Conservation (phyloP, 2,797 vertebrate genomes). For the Erethizon dorsatum region DNA sequence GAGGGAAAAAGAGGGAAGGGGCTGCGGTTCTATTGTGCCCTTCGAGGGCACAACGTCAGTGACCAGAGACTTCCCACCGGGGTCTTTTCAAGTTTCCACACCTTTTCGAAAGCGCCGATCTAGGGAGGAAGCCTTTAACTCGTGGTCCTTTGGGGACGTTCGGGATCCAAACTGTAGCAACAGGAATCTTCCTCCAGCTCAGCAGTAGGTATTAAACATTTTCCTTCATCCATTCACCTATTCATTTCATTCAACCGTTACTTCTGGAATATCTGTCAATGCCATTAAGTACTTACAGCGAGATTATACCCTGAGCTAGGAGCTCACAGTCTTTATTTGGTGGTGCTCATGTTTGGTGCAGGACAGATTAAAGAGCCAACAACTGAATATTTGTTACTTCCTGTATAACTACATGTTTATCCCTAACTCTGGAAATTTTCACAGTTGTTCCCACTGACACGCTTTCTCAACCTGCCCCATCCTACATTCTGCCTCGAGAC, state of each 20-base stretch:
- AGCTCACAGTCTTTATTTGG: neutral
- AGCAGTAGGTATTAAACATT: neutral
- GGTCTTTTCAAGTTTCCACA: neutral
- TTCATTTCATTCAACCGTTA: neutral
- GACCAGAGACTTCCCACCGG: neutral
- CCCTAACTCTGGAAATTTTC: neutral
- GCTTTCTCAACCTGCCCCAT: neutral
- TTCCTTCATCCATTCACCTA: neutral
- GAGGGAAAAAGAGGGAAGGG: neutral
- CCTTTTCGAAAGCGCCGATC: neutral
- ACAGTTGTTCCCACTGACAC: neutral
- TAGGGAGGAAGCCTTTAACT: neutral
- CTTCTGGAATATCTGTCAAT: slow-evolving; percentile 29
- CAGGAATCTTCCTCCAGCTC: neutral
- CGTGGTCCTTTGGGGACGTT: neutral
- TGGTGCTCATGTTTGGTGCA: neutral
- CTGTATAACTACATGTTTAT: neutral
- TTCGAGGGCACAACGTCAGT: neutral
- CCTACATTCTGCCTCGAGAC: neutral
- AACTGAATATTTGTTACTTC: neutral
- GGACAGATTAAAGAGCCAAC: neutral
- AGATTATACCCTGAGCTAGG: neutral
- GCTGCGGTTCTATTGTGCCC: neutral
- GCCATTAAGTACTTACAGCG: slow-evolving; percentile 11
- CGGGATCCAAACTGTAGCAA: neutral